phyloP scores from a whole-genome alignment of 2,113 vertebrate genomes.

The Psettodes erumei region DNA sequence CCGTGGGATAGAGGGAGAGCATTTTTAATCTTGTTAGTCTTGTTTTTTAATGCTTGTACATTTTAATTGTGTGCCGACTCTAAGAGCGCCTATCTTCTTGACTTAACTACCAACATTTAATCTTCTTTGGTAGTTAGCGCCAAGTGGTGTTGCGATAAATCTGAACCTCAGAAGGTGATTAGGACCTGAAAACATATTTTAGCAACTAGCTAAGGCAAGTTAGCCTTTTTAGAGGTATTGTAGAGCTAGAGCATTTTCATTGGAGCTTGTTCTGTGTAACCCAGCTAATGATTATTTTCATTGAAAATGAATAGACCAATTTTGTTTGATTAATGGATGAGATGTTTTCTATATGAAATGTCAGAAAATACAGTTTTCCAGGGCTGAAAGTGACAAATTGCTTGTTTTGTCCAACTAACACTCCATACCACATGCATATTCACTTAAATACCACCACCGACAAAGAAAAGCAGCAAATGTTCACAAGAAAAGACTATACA shows the following conservation, averaged over 20 bases:
- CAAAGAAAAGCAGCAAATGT: background rate
- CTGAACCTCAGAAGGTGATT: background rate
- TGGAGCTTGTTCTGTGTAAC: background rate
- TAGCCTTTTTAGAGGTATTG: background rate
- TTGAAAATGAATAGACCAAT: no score
- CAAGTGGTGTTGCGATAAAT: background rate
- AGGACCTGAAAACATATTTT: background rate
- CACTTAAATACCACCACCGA: background rate
- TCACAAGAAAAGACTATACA: background rate
- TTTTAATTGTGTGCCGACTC: background rate
- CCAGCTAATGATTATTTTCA: no score
- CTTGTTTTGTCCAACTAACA: background rate
- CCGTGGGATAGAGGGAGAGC: background rate
- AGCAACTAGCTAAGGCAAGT: no score
- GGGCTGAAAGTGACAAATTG: background rate
- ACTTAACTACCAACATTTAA: conserved; percentile 10
- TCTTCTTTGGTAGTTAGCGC: background rate
- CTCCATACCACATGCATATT: background rate
- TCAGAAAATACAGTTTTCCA: background rate
- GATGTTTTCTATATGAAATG: background rate
- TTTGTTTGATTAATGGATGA: background rate
- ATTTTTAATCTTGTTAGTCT: background rate
- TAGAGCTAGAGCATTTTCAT: no score
- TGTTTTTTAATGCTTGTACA: background rate
- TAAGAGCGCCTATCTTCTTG: background rate